Evolutionary conservation across 2,113 vertebrate genomes (phyloP).

Genomic region (Gorsachius goisagi): DNA sequence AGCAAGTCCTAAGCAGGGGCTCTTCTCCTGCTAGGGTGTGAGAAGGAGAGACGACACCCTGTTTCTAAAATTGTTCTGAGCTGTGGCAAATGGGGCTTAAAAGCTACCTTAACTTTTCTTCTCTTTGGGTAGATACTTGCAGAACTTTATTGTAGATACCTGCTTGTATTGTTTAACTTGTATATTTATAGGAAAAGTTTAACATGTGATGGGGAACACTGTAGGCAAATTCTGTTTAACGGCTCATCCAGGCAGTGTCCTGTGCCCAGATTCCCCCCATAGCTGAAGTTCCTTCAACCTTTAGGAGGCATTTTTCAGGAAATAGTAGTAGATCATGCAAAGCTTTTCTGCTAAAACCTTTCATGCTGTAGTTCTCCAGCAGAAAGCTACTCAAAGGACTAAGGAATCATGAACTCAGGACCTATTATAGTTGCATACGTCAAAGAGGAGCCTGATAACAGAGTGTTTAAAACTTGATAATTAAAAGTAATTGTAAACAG

Average conservation of each 20-base stretch:
- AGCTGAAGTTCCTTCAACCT: background rate
- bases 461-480: slow-evolving; percentile 58
- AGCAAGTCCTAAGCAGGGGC: background rate
- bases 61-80: background rate
- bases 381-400: background rate
- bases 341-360: background rate
- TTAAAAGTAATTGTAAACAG: slow-evolving; percentile 66
- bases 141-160: background rate
- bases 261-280: background rate
- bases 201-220: background rate
- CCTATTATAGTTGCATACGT: background rate
- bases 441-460: background rate
- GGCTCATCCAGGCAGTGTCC: background rate
- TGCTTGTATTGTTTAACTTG: background rate
- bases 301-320: background rate
- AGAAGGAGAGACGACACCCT: background rate
- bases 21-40: background rate
- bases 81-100: background rate
- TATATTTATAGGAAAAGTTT: background rate
- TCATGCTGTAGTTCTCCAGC: background rate
- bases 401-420: background rate
- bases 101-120: background rate
- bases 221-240: background rate
- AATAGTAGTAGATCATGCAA: background rate
- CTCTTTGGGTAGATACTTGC: background rate